Base-by-base conservation (phyloP, 2,113 vertebrate genomes). In the Chauna torquata region DNA sequence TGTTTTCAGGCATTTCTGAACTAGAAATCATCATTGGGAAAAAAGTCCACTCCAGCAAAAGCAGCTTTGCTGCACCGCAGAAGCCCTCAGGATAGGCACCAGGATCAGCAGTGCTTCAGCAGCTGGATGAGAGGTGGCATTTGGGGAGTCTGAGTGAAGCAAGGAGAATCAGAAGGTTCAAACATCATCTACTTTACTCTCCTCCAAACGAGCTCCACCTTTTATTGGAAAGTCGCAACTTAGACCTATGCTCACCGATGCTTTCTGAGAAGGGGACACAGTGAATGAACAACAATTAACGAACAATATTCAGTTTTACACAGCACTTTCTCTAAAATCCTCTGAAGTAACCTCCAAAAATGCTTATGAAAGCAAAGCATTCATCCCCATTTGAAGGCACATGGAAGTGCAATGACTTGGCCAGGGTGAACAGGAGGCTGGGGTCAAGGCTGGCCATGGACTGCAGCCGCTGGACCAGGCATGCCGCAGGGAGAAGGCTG, bases 61-160 rank as follows among this genome's bases (percentile, higher is more conserved):
- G 80, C 15, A 66, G 47, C 47, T 38, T 82, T 57, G 72, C 47
- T 32, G 58, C 22, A 64, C 12, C 0, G 0, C 3, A 4, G 64
- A 25, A 61, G 62, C 62, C 61, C 54, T 87, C 15, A 16, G 45
- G 61, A 18, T 25, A 79, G 4, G 1, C 8, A 88, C 44, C 42
- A 45, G 57, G 25, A 92, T 71, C 0, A 0, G 61, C 57, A 55
- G 36, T 0, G 1, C 34, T 59, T 49, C 74, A 52, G 59, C 4
- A 3, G 52, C 66, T 55, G 40, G 47, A 49, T 65, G 84, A 75
- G 57, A 2, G 11, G 19, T 3, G 34, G 42, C 52, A 27, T 76
- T 58, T 28, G 16, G 64, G 1, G 72, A 23, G 4, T 24, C 25
- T 4, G 40, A 64, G 22, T 14, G 78, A 90, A 79, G 32, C 20